Evolutionary conservation across 2,113 vertebrate species (phyloP).

Genomic region (Cinclus cinclus): DNA sequence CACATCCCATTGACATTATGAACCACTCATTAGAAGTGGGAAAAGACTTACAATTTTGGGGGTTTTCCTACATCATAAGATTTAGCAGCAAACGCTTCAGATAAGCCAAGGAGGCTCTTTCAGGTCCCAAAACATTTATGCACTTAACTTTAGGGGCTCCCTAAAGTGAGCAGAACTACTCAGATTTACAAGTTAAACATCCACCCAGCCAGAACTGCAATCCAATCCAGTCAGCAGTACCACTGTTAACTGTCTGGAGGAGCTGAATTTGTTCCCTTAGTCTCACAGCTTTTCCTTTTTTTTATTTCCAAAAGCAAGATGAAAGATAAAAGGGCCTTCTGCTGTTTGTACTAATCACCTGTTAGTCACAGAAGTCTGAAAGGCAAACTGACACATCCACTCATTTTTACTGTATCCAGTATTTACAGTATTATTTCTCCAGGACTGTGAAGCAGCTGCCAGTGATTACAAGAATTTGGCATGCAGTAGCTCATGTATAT

Average conservation of each 20-base stretch:
- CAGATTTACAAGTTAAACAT: background rate
- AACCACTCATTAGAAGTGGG: background rate
- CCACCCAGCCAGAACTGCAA: background rate
- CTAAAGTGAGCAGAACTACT: background rate
- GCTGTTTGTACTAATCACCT: background rate
- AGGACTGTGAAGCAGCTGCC: slow-evolving; percentile 24
- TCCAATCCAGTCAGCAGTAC: background rate
- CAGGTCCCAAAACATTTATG: background rate
- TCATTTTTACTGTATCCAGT: slow-evolving; percentile 13
- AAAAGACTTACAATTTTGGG: background rate
- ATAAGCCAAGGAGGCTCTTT: background rate
- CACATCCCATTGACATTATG: accelerated
- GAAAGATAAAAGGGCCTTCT: background rate
- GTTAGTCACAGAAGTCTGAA: slow-evolving; percentile 20
- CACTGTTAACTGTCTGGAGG: background rate
- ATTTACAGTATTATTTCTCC: slow-evolving; percentile 17
- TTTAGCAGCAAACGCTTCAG: background rate
- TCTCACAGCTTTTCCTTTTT: background rate
- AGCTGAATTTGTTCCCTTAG: background rate
- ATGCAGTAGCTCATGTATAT: slow-evolving; percentile 19
- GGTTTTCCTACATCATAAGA: background rate
- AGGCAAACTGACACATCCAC: slow-evolving; percentile 31
- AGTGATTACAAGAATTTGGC: slow-evolving; percentile 40
- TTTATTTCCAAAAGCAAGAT: background rate
- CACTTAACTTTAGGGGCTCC: background rate